phyloP scores from a whole-genome alignment of 2,797 vertebrate species.

The Remorina albescens region DNA sequence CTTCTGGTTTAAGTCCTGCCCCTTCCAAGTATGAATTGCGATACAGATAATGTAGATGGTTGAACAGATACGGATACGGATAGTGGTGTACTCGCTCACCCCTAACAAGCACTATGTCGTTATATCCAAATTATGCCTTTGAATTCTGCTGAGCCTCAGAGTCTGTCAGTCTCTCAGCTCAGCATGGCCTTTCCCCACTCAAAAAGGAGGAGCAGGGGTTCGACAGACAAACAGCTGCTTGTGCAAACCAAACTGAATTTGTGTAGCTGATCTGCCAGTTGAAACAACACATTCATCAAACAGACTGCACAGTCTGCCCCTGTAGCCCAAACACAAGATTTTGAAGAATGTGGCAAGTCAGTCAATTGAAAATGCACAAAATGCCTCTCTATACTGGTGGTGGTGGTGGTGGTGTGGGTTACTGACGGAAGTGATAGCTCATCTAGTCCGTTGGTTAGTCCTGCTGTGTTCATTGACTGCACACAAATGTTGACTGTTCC shows the following conservation, averaged over 20 bases:
- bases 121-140: conserved; percentile 31
- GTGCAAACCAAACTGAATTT: conserved; percentile 36
- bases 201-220: not conserved
- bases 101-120: conserved; percentile 7
- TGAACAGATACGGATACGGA: too few relatives aligned
- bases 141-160: conserved; percentile 30
- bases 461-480: not conserved
- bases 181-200: conserved; percentile 12
- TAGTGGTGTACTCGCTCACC: too few relatives aligned
- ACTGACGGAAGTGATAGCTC: not conserved
- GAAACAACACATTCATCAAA: conserved; percentile 61
- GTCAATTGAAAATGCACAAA: conserved; percentile 5
- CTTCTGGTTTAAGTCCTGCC: too few relatives aligned
- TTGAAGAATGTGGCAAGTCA: conserved; percentile 34
- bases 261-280: conserved; percentile 38
- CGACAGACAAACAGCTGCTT: conserved; percentile 52
- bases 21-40: too few relatives aligned
- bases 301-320: conserved; percentile 13
- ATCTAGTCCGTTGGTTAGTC: not conserved
- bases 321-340: conserved; percentile 13
- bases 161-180: conserved; percentile 10
- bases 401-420: not conserved
- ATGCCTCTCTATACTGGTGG: not conserved
- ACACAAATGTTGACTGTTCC: too few relatives aligned
- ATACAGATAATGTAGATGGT: too few relatives aligned